Conservation (phyloP, 2,797 vertebrate species). For the Xenopus petersii region DNA sequence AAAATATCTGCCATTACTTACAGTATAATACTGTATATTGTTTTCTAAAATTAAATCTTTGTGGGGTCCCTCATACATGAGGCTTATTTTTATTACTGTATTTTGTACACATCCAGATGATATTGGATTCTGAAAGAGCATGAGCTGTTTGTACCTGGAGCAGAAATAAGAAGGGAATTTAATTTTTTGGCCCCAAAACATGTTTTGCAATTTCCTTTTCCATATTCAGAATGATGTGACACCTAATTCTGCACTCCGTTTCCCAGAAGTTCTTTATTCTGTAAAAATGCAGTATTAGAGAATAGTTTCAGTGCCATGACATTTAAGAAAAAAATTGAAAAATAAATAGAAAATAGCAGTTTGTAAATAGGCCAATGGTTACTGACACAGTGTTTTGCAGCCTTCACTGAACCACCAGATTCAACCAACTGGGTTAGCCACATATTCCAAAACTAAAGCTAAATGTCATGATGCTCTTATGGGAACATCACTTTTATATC, state of each 20-base stretch:
- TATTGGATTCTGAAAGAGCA: background rate
- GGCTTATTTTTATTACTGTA: no score
- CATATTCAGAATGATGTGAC: background rate
- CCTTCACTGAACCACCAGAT: background rate
- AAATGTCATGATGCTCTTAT: no score
- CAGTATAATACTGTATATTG: no score
- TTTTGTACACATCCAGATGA: no score
- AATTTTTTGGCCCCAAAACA: background rate
- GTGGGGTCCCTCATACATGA: no score
- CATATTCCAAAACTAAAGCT: no score
- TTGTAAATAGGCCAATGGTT: background rate
- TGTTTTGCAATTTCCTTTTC: background rate
- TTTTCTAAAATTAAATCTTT: no score
- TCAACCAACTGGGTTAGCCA: background rate
- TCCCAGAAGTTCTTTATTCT: background rate
- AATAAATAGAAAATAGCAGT: background rate
- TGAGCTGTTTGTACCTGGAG: background rate
- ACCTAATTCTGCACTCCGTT: background rate
- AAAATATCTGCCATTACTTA: no score
- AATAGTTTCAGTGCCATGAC: no score
- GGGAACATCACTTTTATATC: no score
- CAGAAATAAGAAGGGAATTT: background rate
- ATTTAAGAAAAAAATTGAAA: no score
- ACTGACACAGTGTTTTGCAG: background rate
- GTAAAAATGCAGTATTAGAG: background rate